Base-by-base conservation (phyloP, 2,888 invertebrate species). In the Hipparchia sbordonii region DNA sequence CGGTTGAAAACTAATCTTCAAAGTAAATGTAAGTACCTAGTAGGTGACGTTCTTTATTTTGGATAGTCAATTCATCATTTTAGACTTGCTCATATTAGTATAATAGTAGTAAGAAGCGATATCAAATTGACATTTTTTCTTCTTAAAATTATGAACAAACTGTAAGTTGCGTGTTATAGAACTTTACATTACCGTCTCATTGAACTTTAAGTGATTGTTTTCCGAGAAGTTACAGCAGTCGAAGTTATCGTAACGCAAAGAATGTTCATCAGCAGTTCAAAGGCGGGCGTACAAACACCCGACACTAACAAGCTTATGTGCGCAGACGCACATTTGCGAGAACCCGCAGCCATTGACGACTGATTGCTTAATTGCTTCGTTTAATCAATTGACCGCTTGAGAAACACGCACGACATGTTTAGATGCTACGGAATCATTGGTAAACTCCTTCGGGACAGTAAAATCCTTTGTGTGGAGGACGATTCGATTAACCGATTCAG, bases 281-380 rank as follows among this genome's bases (percentile, higher is more conserved):
- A 76, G 70, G 52, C 70, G 65, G 61, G 61, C 60, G 68, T 60
- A 74, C 72, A 76, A 67, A 57, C n/a, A 67, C 51, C 33, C 73
- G 73, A 77, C 75, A 75, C 78, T 80, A 80, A 80, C 80, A 78
- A 81, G 79, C 79, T 73, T 75, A 76, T 77, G 78, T 77, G 77
- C 74, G 79, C 84, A 85, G 89, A 78, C 88, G 87, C 87, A 91
- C 91, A 90, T 91, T 91, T 90, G 92, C 91, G 91, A 91, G 90
- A 88, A 87, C 88, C 86, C 84, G 85, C 87, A 85, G 80, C 87
- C 88, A 87, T 89, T 89, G 89, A 88, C 82, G 89, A 84, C 89
- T 92, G 92, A 93, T 93, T 93, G 90, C 84, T 92, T 93, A 93
- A 93, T 93, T 93, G 93, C 89, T 92, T 90, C 91, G 92, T 93